Evolutionary conservation across 2,113 vertebrate species (phyloP).

Genomic region (Panthera uncia): DNA sequence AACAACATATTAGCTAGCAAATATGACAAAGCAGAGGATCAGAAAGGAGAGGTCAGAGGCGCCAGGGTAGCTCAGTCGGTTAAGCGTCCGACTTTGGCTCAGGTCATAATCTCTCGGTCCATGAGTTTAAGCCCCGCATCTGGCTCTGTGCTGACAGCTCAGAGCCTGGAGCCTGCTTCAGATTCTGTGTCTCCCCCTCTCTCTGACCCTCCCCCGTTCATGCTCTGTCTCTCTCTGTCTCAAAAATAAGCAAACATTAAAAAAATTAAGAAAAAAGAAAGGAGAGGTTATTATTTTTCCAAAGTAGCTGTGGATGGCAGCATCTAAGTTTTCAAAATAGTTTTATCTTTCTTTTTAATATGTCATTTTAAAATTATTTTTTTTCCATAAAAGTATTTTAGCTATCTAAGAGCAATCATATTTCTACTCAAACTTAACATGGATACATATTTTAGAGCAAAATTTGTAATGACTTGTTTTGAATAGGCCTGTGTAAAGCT

Average conservation of each 20-base stretch:
- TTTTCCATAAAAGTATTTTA: not conserved
- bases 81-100: no score
- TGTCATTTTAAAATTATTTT: not conserved
- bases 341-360: not conserved
- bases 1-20: not conserved
- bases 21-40: not conserved
- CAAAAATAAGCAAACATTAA: no score
- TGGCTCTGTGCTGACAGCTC: no score
- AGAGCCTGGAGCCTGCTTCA: no score
- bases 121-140: no score
- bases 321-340: not conserved
- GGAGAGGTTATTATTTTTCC: not conserved
- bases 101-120: no score
- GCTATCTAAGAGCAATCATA: not conserved
- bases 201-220: no score
- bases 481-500: not conserved
- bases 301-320: not conserved
- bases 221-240: no score
- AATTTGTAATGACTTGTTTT: not conserved
- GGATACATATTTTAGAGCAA: not conserved
- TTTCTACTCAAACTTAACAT: not conserved
- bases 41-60: not conserved
- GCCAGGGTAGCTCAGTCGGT: no score
- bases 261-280: no score
- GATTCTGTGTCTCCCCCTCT: no score